phyloP scores from a whole-genome alignment of 1,140 invertebrate species.

The Tyrophagus putrescentiae region DNA sequence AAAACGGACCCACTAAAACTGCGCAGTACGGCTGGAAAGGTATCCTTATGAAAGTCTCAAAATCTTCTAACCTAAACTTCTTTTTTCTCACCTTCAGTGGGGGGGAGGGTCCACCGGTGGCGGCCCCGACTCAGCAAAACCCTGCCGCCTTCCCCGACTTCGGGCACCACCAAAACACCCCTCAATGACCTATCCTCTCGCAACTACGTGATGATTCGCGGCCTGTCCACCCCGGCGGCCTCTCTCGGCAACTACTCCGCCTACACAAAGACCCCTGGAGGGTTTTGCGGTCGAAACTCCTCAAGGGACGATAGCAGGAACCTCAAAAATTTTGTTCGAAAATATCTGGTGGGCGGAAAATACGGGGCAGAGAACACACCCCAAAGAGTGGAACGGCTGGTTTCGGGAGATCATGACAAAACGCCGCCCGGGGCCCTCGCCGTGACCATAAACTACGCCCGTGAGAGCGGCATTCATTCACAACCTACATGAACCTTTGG shows the following conservation, averaged over 20 bases:
- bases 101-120: conserved; percentile 21
- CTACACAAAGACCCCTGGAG: no score
- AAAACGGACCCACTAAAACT: conserved; percentile 65
- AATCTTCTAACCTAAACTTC: no score
- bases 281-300: no score
- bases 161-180: conserved; percentile 22
- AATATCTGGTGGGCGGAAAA: conserved; percentile 38
- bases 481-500: conserved; percentile 87
- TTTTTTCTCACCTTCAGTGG: no score
- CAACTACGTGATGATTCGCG: conserved; percentile 8
- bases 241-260: no score
- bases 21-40: conserved; percentile 50
- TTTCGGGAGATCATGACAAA: conserved; percentile 30
- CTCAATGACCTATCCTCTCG: conserved; percentile 19
- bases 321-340: no score
- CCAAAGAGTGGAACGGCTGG: conserved; percentile 35
- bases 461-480: conserved; percentile 76
- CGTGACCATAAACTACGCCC: conserved; percentile 77
- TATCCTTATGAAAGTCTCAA: no score
- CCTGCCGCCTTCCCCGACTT: conserved; percentile 22
- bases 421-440: conserved; percentile 46
- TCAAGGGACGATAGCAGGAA: no score
- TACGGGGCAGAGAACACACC: conserved; percentile 29
- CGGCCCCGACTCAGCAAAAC: conserved; percentile 17
- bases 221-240: no score